Conservation (phyloP, 1,140 invertebrate species). For the Zaprionus kolodkinae region DNA sequence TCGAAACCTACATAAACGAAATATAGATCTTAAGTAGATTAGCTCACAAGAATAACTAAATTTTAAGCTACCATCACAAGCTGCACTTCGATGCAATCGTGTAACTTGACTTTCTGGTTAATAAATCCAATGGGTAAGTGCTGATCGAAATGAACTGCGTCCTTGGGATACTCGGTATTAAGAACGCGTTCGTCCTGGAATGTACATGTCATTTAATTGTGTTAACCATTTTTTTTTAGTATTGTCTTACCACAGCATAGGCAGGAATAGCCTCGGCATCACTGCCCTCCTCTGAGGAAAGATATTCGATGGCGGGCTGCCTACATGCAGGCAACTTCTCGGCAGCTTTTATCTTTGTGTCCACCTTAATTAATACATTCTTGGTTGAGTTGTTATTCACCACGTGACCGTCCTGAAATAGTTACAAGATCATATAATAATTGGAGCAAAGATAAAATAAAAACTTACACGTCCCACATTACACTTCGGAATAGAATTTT, state of each 20-base stretch:
- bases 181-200: slow-evolving; percentile 52
- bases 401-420: background rate
- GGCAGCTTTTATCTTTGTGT: background rate
- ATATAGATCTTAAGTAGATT: background rate
- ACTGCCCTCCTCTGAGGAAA: slow-evolving; percentile 12
- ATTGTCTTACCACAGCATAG: slow-evolving; percentile 7
- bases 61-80: slow-evolving; percentile 16
- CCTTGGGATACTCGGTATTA: slow-evolving; percentile 57
- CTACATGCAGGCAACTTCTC: background rate
- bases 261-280: slow-evolving; percentile 13
- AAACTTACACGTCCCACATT: slow-evolving; percentile 6
- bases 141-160: slow-evolving; percentile 49
- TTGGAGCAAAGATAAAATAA: background rate
- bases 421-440: background rate
- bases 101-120: slow-evolving; percentile 2
- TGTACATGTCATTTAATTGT: background rate
- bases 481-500: slow-evolving; percentile 26
- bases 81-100: slow-evolving; percentile 34
- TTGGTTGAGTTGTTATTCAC: background rate
- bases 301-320: background rate
- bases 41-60: background rate
- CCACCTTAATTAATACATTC: background rate
- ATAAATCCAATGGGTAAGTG: slow-evolving; percentile 30
- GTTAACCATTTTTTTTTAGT: too few relatives aligned
- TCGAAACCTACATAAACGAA: slow-evolving; percentile 40